Base-by-base conservation (phyloP, 2,113 vertebrate genomes). In the Bujurquina vittata region DNA sequence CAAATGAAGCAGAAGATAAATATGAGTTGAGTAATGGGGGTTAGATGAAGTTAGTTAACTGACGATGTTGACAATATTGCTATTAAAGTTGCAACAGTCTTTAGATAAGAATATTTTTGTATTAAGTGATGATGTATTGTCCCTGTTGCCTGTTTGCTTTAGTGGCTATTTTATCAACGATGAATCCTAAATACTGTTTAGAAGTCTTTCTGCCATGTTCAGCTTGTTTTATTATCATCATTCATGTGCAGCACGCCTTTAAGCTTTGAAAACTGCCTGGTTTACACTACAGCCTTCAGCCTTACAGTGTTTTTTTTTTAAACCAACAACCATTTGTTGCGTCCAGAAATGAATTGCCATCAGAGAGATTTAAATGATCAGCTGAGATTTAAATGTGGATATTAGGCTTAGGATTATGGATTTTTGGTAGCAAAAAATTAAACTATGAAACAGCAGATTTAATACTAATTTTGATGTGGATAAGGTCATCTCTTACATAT, bases 1-100 rank as follows among this genome's bases (percentile, higher is more conserved):
- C 56, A 84, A 74, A 84, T 61, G 40, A 74, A 73, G 52, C 69
- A 79, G 57, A 82, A 57, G 35, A 10, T 69, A 55, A 77, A 78
- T 82, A 83, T 49, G 14, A 76, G 61, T 4, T 52, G 43, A 79
- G 46, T 62, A 69, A 84, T 46, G 6, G 20, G 43, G 54, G 65
- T 74, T 86, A 35, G 37, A 79, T 55, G n/a, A 69, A 87, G 22
- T 61, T 29, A 65, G 86, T 37, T 4, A 65, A 35, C 15, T 59
- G 63, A n/a, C 60, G 69, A 9, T 74, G 75, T 61, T 86, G n/a
- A 75, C 29, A 75, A 11, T 35, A 15, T 35, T 35, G 75, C 46
- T 43, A 20, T 23, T 52, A 14, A 72, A 78, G 10, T 52, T 33
- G 56, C 9, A 46, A 4, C 14, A 80, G 4, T 3, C 26, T 52